A percentile compares a stretch with the other conserved stretches of the same genome.
These are phyloP conservation scores for Beaufortia kweichowensis DNA, from an alignment of 2,113 vertebrate species.

Conservation along the genomic window DNA sequence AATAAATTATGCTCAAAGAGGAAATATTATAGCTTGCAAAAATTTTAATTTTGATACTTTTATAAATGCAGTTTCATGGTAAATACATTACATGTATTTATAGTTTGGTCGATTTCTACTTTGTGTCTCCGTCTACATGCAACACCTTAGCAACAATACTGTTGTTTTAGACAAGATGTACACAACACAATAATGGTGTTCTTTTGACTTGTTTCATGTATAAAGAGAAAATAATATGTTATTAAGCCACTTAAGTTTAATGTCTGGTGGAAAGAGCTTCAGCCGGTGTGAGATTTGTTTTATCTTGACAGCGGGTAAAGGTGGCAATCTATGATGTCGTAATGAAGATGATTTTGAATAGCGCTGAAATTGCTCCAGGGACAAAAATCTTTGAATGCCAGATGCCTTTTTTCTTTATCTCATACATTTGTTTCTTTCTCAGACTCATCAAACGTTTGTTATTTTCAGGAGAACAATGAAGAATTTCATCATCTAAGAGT, in stretches of 20 bases:
- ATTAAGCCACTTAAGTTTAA: conserved; percentile 61
- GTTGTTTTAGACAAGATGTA: background rate
- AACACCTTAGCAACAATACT: conserved; percentile 6
- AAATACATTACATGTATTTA: too few relatives aligned
- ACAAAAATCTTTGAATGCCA: background rate
- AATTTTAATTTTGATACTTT: too few relatives aligned
- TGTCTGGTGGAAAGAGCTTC: conserved; percentile 24
- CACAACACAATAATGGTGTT: background rate
- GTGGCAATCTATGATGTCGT: conserved; percentile 5
- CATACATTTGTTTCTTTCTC: conserved; percentile 3
- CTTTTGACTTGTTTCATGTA: conserved; percentile 55
- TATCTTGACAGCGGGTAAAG: conserved; percentile 18
- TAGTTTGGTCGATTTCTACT: too few relatives aligned
- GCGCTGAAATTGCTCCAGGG: conserved; percentile 13
- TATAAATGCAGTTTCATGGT: background rate
- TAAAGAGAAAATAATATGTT: conserved; percentile 68
- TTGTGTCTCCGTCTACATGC: too few relatives aligned
- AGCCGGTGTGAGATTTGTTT: background rate
- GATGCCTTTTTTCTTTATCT: background rate
- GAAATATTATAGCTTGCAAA: too few relatives aligned
- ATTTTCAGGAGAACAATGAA: background rate
- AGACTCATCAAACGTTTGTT: background rate
- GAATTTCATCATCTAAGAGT: background rate
- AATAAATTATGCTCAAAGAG: too few relatives aligned
- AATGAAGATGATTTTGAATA: background rate